Conservation (phyloP, 2,888 invertebrate genomes). For the Lasioglossum oenotherae region DNA sequence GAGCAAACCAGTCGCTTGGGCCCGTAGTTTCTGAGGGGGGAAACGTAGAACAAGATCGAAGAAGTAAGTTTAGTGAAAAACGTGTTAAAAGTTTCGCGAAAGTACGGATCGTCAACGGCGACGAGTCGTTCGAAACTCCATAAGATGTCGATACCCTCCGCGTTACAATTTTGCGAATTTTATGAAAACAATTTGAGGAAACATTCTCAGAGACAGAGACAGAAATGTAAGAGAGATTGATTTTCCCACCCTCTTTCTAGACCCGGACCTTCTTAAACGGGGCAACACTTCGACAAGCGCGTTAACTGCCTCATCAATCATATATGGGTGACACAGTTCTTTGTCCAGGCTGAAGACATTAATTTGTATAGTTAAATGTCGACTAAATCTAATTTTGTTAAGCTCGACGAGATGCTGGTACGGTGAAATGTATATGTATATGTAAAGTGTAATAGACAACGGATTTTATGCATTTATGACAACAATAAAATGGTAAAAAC, state of each 20-base stretch:
- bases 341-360: not conserved
- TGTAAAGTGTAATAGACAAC: too few relatives aligned
- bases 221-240: not conserved
- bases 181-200: not conserved
- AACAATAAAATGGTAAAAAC: too few relatives aligned
- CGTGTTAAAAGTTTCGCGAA: not conserved
- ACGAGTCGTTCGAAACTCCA: not conserved
- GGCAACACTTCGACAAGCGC: not conserved
- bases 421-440: not conserved
- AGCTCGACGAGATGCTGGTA: not conserved
- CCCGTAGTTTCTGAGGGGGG: not conserved
- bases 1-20: not conserved
- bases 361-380: not conserved
- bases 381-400: not conserved
- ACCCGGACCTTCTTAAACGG: slow-evolving; percentile 20
- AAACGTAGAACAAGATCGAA: not conserved
- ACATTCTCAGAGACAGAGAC: not conserved
- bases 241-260: not conserved
- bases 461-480: too few relatives aligned
- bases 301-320: slow-evolving; percentile 1
- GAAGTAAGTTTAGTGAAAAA: not conserved
- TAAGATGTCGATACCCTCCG: not conserved
- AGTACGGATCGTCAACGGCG: not conserved
- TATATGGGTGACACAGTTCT: not conserved
- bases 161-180: not conserved